A percentile compares a stretch with the other conserved stretches of the same genome.
Conservation (phyloP, 2,113 vertebrate species). For the Lophotis ruficrista region DNA sequence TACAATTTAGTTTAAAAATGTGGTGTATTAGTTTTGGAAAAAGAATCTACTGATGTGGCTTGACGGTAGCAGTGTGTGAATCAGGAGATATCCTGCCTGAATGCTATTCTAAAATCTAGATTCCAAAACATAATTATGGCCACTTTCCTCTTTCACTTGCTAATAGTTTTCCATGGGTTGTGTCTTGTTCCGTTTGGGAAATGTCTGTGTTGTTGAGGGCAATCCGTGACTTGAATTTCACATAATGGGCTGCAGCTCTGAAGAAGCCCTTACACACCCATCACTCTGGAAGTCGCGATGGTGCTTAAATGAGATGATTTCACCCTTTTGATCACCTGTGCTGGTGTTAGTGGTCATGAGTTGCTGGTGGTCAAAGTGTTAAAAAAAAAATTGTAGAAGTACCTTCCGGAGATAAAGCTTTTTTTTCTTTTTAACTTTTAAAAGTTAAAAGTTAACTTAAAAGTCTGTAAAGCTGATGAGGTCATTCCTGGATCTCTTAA, state of each 20-base stretch:
- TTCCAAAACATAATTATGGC: not conserved
- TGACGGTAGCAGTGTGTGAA: slow-evolving; percentile 1
- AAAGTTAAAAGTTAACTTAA: no score
- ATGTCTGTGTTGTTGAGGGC: slow-evolving; percentile 12
- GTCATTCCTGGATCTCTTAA: not conserved
- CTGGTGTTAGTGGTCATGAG: not conserved
- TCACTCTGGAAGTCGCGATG: not conserved
- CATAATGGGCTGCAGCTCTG: not conserved
- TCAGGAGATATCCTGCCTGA: not conserved
- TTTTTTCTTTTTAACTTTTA: not conserved
- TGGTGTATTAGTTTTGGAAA: not conserved
- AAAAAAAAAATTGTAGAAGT: not conserved
- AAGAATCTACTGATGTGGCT: not conserved
- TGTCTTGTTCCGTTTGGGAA: slow-evolving; percentile 28
- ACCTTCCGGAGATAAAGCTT: not conserved
- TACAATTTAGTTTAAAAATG: not conserved
- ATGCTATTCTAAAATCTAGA: not conserved
- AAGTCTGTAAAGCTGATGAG: not conserved
- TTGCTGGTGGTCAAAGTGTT: not conserved
- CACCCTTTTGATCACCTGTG: not conserved
- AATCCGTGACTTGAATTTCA: not conserved
- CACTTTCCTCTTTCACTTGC: not conserved
- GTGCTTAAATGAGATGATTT: not conserved
- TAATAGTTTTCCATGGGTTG: not conserved
- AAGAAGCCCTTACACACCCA: not conserved